Percentiles rank a stretch among this genome's conserved stretches.
Evolutionary conservation across 1,140 invertebrate genomes (phyloP).

Genomic region (Archegozetes longisetosus): DNA sequence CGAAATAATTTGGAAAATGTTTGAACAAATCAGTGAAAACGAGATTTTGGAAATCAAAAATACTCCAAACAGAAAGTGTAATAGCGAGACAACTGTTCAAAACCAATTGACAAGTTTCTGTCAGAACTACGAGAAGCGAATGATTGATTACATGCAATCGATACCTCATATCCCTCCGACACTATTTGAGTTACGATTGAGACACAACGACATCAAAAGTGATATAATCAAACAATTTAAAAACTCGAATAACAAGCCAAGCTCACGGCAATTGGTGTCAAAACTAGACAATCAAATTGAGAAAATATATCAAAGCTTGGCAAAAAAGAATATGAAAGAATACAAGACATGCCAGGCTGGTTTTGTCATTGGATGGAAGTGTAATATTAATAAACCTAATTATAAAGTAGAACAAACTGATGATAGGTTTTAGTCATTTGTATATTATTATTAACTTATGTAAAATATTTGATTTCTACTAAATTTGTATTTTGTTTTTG

Average conservation of each 20-base stretch:
- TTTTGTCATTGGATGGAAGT: constrained; percentile 13
- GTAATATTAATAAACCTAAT: background rate
- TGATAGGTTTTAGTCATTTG: background rate
- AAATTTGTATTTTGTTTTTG: background rate
- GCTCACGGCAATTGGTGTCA: background rate
- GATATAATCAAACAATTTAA: constrained; percentile 1
- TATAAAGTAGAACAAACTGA: background rate
- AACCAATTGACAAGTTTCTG: background rate
- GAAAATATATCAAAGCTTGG: background rate
- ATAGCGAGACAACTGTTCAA: background rate
- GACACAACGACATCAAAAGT: constrained; percentile 1
- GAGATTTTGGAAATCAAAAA: background rate
- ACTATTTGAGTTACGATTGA: constrained; percentile 5
- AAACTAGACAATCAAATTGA: constrained; percentile 2
- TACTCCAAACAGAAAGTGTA: background rate
- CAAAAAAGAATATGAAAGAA: constrained; percentile 5
- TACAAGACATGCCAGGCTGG: constrained; percentile 11
- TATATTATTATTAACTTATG: background rate
- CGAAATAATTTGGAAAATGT: background rate
- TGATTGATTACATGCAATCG: constrained; percentile 2
- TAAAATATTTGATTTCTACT: background rate
- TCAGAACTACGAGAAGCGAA: background rate
- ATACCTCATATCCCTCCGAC: constrained; percentile 11
- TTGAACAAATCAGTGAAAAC: background rate
- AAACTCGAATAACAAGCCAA: background rate